Base-by-base conservation (phyloP, 2,113 vertebrate species). In the Delphinapterus leucas region DNA sequence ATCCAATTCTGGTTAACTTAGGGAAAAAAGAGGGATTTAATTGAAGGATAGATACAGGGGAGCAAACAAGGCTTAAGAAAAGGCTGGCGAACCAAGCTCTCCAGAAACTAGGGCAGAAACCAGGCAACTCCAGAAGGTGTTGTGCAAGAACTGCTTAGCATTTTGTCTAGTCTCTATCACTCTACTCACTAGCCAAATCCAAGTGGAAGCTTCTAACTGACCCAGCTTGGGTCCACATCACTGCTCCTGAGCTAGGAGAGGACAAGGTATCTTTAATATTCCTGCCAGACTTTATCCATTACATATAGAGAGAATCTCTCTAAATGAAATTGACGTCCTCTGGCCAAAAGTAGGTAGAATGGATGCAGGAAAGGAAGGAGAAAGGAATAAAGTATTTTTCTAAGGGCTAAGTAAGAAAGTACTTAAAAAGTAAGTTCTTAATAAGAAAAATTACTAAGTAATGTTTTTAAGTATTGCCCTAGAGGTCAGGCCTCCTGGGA, bases 391-490 rank as follows among this genome's bases (percentile, higher is more conserved):
- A 71, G 9, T 83, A 23, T 93, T 92, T 92, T 71, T 88, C 41
- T 88, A 70, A 76, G 53, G 20, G 26, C 21, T 83, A 92, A 74
- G 21, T 60, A 82, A 94, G 76, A 53, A 71, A 77, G 9, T 82
- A 74, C 33, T 67, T 73, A 70, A 70, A 67, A 49, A 49, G 47
- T 49, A 49, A 49, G 47, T 13, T 49, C 38, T 74, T 91, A 60
- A 26, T 63, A 88, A 44, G 18, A 92, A 94, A 91, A 83, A 68
- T 61, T 81, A 76, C 38, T 83, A 94, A 81, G 31, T 61, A 77
- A 71, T 65, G 79, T 84, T 95, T 94, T 70, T n/a, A 95, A 93
- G 41, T 88, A 68, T 93, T 95, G 31, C 33, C 83, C 53, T 79
- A 60, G 63, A 94, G 17, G 10, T 87, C 53, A 67, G 28, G 55